Evolutionary conservation across 2,113 vertebrate species (phyloP), one percentile per base, ranked within the genome.

Genomic region (Willisornis vidua): DNA sequence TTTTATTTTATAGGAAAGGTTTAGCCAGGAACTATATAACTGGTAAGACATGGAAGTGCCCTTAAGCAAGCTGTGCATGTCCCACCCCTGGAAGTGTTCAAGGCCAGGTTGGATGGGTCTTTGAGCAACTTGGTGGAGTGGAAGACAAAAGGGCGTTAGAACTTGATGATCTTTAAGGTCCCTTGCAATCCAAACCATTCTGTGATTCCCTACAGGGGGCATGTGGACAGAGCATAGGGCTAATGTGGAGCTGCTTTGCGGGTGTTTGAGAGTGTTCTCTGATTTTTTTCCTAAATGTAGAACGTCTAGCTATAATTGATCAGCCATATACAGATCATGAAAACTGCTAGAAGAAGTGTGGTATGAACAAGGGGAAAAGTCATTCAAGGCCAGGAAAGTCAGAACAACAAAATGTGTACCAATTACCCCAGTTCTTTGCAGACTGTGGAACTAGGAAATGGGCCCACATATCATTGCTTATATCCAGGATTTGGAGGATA

Each of bases 131-230:
- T 52, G 45, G 9, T 0, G 0, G 17, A 33, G 37, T 24, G 68
- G 12, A 33, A 73, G 1, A 26, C 8, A 14, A 9, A 43, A 58
- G 9, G 14, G 19, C 2, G 1, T 7, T 45, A 19, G 22, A 33
- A 7, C 0, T 1, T 14, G 9, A 23, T 52, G 37, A 14, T 28
- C 19, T 74, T 37, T 16, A 17, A 39, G 26, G 22, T 58, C 14
- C 35, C 14, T 51, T 58, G 51, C 43, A 43, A 43, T 6, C 25
- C 22, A 51, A 57, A 37, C 25, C 14, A 4, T 45, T 5, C 59
- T 33, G 45, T 58, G 51, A 15, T 26, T 58, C 25, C 51, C 51
- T 15, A 1, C 5, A 26, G 31, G 20, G 7, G 16, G 20, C 49
- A 5, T 4, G 25, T 23, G 58, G 16, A 35, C 35, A 51, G 31